These are phyloP conservation scores for Hirtodrosophila cameraria DNA, from an alignment of 2,888 invertebrate genomes.

Conservation along the genomic window DNA sequence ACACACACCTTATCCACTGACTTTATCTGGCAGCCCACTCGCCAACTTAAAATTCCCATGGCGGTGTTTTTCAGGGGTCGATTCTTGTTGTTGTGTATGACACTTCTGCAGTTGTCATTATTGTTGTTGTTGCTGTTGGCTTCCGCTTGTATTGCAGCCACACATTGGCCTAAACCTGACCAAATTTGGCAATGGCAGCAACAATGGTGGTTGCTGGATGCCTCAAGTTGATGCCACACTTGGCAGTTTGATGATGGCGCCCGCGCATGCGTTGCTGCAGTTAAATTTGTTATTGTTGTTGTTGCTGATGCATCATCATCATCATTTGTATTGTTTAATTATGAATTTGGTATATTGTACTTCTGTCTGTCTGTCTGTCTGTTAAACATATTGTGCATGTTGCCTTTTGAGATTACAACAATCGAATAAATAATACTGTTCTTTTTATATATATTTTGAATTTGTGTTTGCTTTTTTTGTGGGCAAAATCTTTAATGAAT, in stretches of 20 bases:
- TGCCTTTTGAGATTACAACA: constrained; percentile 70
- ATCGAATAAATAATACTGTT: constrained; percentile 64
- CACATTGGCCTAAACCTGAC: constrained; percentile 61
- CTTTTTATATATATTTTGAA: constrained; percentile 32
- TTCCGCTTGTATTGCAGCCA: constrained; percentile 59
- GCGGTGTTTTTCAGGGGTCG: constrained; percentile 43
- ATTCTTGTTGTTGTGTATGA: constrained; percentile 58
- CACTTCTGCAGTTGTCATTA: constrained; percentile 48
- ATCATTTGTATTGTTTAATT: constrained; percentile 73
- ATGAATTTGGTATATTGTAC: constrained; percentile 56
- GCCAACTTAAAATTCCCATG: constrained; percentile 67
- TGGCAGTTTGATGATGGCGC: constrained; percentile 76
- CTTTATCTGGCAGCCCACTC: constrained; percentile 62
- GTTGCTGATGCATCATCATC: constrained; percentile 53
- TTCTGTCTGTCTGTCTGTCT: constrained; percentile 10
- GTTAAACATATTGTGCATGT: constrained; percentile 68
- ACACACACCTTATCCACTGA: constrained; percentile 50
- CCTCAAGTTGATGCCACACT: constrained; percentile 39
- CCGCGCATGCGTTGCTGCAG: constrained; percentile 79
- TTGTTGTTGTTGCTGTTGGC: constrained; percentile 43
- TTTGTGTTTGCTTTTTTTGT: constrained; percentile 37
- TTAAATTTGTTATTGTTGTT: constrained; percentile 18
- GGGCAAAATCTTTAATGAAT: constrained; percentile 74
- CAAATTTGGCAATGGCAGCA: constrained; percentile 69
- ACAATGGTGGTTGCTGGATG: constrained; percentile 41